Conservation (phyloP, 2,888 invertebrate genomes). For the Philereme transversata region DNA sequence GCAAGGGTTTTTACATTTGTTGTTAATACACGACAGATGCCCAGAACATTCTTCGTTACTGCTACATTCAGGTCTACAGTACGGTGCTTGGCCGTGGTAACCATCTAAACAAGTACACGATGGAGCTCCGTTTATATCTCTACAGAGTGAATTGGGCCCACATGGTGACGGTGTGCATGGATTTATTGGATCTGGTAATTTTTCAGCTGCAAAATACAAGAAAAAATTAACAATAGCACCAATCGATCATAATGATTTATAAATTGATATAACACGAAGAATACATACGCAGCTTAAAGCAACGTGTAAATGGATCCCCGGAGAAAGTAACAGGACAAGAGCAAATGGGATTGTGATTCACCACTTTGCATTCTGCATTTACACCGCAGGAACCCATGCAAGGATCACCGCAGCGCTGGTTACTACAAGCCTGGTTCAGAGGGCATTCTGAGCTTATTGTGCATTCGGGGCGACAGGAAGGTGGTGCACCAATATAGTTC, state of each 20-base stretch:
- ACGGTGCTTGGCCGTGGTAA: constrained; percentile 88
- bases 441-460: constrained; percentile 89
- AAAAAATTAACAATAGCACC: background rate
- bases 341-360: constrained; percentile 90
- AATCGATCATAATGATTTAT: background rate
- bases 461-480: constrained; percentile 89
- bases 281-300: constrained; percentile 81
- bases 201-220: constrained; percentile 71
- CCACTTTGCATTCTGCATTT: constrained; percentile 89
- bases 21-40: constrained; percentile 88
- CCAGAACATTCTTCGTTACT: constrained; percentile 89
- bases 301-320: constrained; percentile 87
- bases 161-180: constrained; percentile 92
- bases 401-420: constrained; percentile 89
- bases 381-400: constrained; percentile 89
- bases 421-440: constrained; percentile 87
- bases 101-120: constrained; percentile 89
- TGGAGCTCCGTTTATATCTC: constrained; percentile 86
- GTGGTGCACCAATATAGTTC: constrained; percentile 86
- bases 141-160: constrained; percentile 90
- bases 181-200: constrained; percentile 77
- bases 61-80: constrained; percentile 91
- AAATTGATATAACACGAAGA: background rate
- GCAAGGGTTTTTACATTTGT: constrained; percentile 91
- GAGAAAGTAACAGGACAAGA: constrained; percentile 85